Evolutionary conservation across 2,888 invertebrate species (phyloP).

Genomic region (Sympetrum striolatum): DNA sequence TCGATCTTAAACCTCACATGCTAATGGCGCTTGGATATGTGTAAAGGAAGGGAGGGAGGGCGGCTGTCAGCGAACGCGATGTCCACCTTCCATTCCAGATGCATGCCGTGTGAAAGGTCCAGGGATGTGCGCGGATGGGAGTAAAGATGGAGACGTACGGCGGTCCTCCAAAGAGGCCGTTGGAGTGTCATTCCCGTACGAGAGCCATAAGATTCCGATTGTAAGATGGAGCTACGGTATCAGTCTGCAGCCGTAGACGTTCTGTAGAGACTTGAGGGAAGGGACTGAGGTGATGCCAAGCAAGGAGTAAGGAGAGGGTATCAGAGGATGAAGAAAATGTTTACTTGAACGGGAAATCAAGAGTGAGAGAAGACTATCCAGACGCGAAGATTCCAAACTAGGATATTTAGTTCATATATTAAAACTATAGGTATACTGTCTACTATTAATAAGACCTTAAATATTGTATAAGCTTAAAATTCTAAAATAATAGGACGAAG

Average conservation of each 20-base stretch:
- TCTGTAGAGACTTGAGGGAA: neutral
- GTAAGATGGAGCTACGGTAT: neutral
- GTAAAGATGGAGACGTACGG: neutral
- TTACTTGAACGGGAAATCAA: too few relatives aligned
- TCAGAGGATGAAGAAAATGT: neutral
- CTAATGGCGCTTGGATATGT: neutral
- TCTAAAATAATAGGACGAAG: too few relatives aligned
- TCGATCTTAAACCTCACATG: slow-evolving; percentile 32
- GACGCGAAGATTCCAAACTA: too few relatives aligned
- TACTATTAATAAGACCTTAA: too few relatives aligned
- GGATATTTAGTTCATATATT: too few relatives aligned
- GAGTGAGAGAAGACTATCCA: too few relatives aligned
- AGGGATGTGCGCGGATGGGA: neutral
- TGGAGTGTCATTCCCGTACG: neutral
- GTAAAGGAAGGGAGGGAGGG: neutral
- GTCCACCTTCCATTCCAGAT: neutral
- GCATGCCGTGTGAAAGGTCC: neutral
- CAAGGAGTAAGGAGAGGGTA: neutral
- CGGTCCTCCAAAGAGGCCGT: neutral
- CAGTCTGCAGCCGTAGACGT: neutral
- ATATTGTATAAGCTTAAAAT: too few relatives aligned
- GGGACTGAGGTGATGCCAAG: neutral
- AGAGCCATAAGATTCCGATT: neutral
- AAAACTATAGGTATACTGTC: too few relatives aligned
- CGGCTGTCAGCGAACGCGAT: neutral